These are phyloP conservation scores for Channa striata DNA, from an alignment of 2,797 vertebrate genomes.

Conservation along the genomic window DNA sequence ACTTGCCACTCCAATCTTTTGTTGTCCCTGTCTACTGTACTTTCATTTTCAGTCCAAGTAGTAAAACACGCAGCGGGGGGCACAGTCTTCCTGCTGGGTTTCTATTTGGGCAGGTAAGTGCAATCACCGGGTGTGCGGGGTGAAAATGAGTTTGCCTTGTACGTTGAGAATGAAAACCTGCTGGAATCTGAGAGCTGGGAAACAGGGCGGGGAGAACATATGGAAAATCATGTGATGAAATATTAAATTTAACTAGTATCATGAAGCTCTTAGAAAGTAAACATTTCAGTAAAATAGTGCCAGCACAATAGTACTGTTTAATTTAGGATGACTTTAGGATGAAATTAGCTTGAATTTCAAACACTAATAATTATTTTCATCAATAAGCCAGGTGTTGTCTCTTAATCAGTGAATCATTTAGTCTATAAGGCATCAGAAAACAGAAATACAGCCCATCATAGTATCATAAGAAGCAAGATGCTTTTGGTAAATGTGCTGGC, in stretches of 20 bases:
- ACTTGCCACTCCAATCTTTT: no score
- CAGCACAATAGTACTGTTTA: neutral
- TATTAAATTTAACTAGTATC: neutral
- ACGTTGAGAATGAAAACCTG: conserved; percentile 30
- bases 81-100: conserved; percentile 7
- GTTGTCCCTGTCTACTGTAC: neutral
- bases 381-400: neutral
- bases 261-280: neutral
- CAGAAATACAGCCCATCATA: neutral
- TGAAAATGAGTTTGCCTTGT: conserved; percentile 16
- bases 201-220: neutral
- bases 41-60: neutral
- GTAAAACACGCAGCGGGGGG: neutral
- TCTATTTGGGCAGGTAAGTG: conserved; percentile 7
- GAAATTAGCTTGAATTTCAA: neutral
- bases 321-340: neutral
- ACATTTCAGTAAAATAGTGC: neutral
- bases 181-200: neutral
- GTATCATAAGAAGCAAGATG: no score
- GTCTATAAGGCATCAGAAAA: neutral
- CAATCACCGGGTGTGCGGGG: conserved; percentile 18
- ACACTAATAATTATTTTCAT: neutral
- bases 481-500: no score
- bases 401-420: neutral
- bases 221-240: neutral